phyloP scores from a whole-genome alignment of 2,797 vertebrate genomes.

The Columba guinea region DNA sequence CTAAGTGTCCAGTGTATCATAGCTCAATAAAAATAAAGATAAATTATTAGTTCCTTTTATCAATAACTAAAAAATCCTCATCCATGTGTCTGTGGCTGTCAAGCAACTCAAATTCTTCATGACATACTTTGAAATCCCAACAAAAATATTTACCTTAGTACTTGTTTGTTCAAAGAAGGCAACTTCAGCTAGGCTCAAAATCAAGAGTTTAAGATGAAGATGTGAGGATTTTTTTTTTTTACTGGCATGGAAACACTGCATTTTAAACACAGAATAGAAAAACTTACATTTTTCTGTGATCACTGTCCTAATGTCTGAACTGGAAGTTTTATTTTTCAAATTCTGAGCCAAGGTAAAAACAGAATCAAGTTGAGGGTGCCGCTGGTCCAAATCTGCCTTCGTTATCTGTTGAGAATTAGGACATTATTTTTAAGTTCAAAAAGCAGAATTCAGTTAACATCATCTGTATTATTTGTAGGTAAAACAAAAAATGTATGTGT shows the following conservation, averaged over 20 bases:
- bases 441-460: background rate
- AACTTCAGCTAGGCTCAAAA: background rate
- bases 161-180: background rate
- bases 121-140: background rate
- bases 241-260: background rate
- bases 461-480: background rate
- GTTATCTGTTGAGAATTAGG: slow-evolving; percentile 83
- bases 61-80: background rate
- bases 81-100: background rate
- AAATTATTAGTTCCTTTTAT: background rate
- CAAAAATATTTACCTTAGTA: background rate
- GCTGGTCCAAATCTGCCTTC: slow-evolving; percentile 91
- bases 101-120: background rate
- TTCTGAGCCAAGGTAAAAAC: slow-evolving; percentile 97
- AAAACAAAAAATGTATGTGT: background rate
- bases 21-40: background rate
- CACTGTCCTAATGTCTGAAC: slow-evolving; percentile 89
- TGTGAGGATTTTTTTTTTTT: background rate
- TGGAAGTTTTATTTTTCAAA: slow-evolving; percentile 97
- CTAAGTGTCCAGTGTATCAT: background rate
- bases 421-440: background rate
- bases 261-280: background rate
- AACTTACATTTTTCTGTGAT: slow-evolving; percentile 93
- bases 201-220: background rate
- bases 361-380: slow-evolving; percentile 90